Conservation (phyloP, 2,113 vertebrate species). For the Ivindomyrus marchei region DNA sequence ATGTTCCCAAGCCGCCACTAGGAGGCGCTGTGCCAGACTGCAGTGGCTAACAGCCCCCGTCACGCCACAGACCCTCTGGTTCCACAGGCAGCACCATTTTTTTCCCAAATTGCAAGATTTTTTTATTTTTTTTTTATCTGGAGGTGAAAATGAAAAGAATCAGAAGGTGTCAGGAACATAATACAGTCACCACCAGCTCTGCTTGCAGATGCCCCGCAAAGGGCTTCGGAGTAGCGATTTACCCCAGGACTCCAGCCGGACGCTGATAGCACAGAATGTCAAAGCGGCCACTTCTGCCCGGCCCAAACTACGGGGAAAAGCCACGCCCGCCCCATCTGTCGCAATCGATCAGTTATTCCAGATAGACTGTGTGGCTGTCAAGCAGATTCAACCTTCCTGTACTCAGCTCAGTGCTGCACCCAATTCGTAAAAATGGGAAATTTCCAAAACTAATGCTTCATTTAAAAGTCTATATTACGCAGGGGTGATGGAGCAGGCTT, state of each 20-base stretch:
- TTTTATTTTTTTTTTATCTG: conserved; percentile 17
- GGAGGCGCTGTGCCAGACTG: background rate
- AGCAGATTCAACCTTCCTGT: background rate
- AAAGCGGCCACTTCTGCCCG: background rate
- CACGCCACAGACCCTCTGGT: background rate
- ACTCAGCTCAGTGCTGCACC: background rate
- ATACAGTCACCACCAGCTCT: background rate
- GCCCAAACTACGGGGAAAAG: background rate
- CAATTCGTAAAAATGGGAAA: background rate
- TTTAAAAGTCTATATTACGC: background rate
- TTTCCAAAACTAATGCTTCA: background rate
- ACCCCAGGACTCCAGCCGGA: background rate
- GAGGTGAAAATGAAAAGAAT: conserved; percentile 18
- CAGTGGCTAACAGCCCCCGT: background rate
- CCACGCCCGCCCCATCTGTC: background rate
- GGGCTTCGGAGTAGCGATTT: background rate
- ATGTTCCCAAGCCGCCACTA: background rate
- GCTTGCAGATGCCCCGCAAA: background rate
- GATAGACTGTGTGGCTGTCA: background rate
- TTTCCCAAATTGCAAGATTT: background rate
- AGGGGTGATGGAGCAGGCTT: background rate
- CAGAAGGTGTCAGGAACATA: background rate
- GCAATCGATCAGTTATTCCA: background rate
- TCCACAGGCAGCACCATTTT: background rate
- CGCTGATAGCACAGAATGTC: background rate